Percentiles rank a stretch among this genome's conserved stretches.
Evolutionary conservation across 2,888 invertebrate species (phyloP).

Genomic region (Pseudolycoriella hygida): DNA sequence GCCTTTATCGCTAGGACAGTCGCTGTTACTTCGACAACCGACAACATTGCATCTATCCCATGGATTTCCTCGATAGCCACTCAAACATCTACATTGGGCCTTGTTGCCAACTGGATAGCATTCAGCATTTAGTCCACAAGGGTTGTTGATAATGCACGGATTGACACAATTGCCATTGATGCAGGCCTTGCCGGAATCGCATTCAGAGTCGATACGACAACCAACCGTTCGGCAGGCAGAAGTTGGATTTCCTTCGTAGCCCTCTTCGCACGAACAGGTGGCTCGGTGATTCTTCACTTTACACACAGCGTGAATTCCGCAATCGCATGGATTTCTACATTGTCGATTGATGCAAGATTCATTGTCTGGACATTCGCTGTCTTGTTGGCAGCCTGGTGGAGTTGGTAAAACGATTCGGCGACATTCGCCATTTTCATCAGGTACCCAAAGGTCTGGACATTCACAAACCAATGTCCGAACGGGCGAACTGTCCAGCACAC

Average conservation of each 20-base stretch:
- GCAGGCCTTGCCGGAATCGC: slow-evolving; percentile 67
- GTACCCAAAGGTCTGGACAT: slow-evolving; percentile 70
- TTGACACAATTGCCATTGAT: slow-evolving; percentile 70
- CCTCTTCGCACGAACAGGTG: slow-evolving; percentile 68
- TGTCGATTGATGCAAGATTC: slow-evolving; percentile 75
- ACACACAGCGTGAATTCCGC: slow-evolving; percentile 70
- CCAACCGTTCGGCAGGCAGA: slow-evolving; percentile 62
- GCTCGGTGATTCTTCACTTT: slow-evolving; percentile 68
- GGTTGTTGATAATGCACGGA: slow-evolving; percentile 64
- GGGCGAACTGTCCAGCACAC: slow-evolving; percentile 68
- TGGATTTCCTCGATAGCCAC: slow-evolving; percentile 67
- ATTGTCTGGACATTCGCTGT: slow-evolving; percentile 57
- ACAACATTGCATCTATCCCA: slow-evolving; percentile 55
- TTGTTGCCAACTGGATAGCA: slow-evolving; percentile 56
- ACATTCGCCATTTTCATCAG: slow-evolving; percentile 62
- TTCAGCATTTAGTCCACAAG: slow-evolving; percentile 68
- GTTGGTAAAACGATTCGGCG: slow-evolving; percentile 49
- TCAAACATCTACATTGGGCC: slow-evolving; percentile 61
- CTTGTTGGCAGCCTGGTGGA: slow-evolving; percentile 57
- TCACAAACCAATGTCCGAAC: slow-evolving; percentile 77
- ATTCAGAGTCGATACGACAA: slow-evolving; percentile 68
- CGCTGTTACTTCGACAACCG: slow-evolving; percentile 71
- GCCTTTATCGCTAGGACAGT: slow-evolving; percentile 70
- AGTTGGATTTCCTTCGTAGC: slow-evolving; percentile 76
- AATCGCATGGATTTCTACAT: slow-evolving; percentile 76